Evolutionary conservation across 2,797 vertebrate genomes (phyloP), one percentile per base, ranked within the genome.

Genomic region (Scolopax bukidnonensis): DNA sequence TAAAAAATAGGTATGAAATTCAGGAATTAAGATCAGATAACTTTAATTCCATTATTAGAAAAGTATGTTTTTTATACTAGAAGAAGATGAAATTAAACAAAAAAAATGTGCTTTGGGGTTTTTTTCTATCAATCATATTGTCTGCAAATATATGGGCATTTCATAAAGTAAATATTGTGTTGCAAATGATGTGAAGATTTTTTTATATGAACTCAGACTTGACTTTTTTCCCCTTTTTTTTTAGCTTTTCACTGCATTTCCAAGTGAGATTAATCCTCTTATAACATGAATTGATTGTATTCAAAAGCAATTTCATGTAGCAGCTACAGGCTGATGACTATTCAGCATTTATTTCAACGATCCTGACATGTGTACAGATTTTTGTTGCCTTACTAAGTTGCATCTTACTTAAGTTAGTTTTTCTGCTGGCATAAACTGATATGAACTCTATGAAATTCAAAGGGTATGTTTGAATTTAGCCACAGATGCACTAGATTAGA

Each of bases 91-190:
- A 87, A 71, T 6, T 15, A 73, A 54, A 33, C 4, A 69, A 57
- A 67, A 24, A 43, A 28, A 54, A 30, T 0, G 28, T 16, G 1
- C 0, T 33, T 33, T 56, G 10, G 2, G 33, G 9, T 16, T 3
- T 11, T n/a, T 36, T n/a, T 16, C 5, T 33, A 7, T 30, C 13
- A 53, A 6, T 65, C 7, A 21, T 9, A 25, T 8, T 15, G 1
- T 32, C 2, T 43, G 32, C 0, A 2, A 90, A 63, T 54, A 15
- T 41, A 9, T n/a, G 8, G 3, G 1, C 65, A 63, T 73, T 84
- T 76, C 9, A 65, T 20, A 18, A 84, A 70, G 4, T 4, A 50
- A 11, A 15, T 38, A 3, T 61, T 51, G 16, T 51, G 54, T 87
- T 85, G 10, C 10, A 69, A 41, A 41, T 65, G 16, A 36, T 2